Percentiles rank a stretch among this genome's conserved stretches.
Conservation (phyloP, 2,113 vertebrate species). For the Myrmecophaga tridactyla region DNA sequence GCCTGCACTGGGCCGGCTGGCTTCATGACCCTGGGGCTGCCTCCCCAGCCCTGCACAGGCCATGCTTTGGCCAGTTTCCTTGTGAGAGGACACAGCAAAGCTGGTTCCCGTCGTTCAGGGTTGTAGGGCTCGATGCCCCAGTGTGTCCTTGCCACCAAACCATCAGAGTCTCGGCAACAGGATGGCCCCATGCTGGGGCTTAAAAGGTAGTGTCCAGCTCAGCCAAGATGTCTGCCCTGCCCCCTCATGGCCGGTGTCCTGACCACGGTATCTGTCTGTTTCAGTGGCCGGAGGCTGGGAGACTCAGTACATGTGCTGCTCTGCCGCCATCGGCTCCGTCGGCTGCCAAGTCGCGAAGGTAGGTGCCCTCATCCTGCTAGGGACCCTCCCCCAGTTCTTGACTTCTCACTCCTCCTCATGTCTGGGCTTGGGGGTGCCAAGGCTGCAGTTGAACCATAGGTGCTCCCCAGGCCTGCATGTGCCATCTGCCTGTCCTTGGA, state of each 20-base stretch:
- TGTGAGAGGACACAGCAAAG: background rate
- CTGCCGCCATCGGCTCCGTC: conserved; percentile 87
- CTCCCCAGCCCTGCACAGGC: no score
- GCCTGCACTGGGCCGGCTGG: no score
- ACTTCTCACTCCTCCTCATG: background rate
- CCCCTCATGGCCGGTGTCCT: background rate
- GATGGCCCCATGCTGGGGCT: no score
- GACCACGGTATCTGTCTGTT: conserved; percentile 8
- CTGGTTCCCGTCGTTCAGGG: background rate
- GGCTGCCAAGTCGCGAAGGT: conserved; percentile 95
- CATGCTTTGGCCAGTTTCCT: no score
- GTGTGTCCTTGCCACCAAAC: no score
- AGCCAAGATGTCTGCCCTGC: background rate
- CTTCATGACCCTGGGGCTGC: no score
- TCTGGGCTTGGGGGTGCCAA: background rate
- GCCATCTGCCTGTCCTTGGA: no score
- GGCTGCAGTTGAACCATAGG: no score
- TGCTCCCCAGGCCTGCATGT: no score
- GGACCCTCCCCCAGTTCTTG: background rate
- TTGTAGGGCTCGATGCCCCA: background rate
- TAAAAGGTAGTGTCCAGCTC: no score
- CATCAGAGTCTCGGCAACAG: background rate
- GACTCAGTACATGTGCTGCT: conserved; percentile 94
- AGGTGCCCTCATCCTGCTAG: background rate
- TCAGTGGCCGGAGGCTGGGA: conserved; percentile 94